Conservation (phyloP, 1,140 invertebrate genomes). For the Lepidotrigona ventralis region DNA sequence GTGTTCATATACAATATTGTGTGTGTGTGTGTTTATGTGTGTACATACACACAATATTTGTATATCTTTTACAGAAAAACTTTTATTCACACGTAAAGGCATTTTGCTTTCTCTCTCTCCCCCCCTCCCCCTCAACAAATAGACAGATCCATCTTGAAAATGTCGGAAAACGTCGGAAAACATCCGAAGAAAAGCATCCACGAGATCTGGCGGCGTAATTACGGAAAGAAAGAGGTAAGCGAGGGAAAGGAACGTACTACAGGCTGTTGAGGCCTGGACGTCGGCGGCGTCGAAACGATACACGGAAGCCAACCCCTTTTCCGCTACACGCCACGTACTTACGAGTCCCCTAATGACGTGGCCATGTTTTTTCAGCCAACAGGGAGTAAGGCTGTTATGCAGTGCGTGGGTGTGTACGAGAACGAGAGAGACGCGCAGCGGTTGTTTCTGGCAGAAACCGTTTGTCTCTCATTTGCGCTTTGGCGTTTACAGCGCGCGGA, state of each 20-base stretch:
- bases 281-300: neutral
- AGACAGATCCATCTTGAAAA: too few species aligned
- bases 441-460: slow-evolving; percentile 28
- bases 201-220: neutral
- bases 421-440: too few species aligned
- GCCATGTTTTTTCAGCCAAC: slow-evolving; percentile 4
- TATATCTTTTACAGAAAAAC: too few species aligned
- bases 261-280: neutral
- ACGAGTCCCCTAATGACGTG: slow-evolving; percentile 11
- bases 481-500: neutral
- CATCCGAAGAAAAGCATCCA: too few species aligned
- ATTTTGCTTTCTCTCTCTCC: too few species aligned
- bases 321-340: neutral
- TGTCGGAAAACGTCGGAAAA: neutral
- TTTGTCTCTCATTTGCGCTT: neutral
- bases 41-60: too few species aligned
- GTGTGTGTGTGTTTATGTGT: too few species aligned
- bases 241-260: neutral
- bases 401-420: too few species aligned
- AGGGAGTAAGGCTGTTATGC: neutral
- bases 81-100: too few species aligned
- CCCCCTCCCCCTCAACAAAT: too few species aligned
- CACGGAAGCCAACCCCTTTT: neutral
- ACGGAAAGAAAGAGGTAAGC: too few species aligned
- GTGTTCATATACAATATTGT: too few species aligned